phyloP scores from a whole-genome alignment of 2,888 invertebrate genomes.

The Icerya purchasi region DNA sequence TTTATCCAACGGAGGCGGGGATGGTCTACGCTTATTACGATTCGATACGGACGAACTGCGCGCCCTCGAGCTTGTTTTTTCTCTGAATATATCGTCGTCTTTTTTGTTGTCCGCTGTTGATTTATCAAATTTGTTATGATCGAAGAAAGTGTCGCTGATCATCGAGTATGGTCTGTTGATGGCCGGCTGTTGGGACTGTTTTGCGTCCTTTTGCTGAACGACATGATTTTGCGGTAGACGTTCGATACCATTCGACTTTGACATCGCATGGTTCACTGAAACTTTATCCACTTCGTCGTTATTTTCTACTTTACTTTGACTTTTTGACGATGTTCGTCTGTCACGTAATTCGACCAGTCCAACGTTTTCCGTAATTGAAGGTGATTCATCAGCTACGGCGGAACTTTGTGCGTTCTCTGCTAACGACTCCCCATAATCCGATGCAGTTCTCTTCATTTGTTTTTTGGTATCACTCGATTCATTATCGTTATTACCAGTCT shows the following conservation, averaged over 20 bases:
- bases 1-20: constrained; percentile 20
- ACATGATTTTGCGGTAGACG: background rate
- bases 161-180: constrained; percentile 5
- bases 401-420: no score
- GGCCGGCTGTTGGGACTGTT: background rate
- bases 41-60: constrained; percentile 21
- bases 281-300: background rate
- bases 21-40: constrained; percentile 20
- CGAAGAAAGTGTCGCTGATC: constrained; percentile 2
- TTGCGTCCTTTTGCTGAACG: background rate
- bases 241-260: background rate
- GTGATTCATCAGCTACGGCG: background rate
- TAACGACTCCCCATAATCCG: no score
- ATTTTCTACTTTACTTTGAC: background rate
- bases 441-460: no score
- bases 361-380: no score
- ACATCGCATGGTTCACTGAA: background rate
- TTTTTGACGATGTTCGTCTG: background rate
- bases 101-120: no score
- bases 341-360: no score
- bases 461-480: no score
- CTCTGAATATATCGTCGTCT: constrained; percentile 12
- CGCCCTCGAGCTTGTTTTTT: constrained; percentile 17
- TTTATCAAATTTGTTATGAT: no score
- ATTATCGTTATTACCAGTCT: background rate